phyloP scores from a whole-genome alignment of 2,113 vertebrate species.

The Crotalus tigris region DNA sequence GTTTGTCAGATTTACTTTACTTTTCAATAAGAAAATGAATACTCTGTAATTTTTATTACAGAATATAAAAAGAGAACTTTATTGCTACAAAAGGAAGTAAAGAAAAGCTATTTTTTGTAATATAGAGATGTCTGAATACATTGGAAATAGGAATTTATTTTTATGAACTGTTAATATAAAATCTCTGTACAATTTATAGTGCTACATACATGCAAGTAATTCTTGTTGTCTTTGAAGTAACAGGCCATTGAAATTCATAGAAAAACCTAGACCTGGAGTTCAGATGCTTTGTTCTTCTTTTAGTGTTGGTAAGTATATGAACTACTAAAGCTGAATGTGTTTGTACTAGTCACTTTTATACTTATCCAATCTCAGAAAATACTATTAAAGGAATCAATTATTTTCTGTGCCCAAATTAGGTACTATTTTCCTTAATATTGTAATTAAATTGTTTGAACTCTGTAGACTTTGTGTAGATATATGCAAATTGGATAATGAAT shows the following conservation, averaged over 20 bases:
- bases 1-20: not conserved
- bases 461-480: not conserved
- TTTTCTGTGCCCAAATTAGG: not conserved
- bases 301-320: conserved; percentile 83
- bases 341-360: not conserved
- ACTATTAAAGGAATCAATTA: not conserved
- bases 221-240: conserved; percentile 68
- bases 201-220: conserved; percentile 3
- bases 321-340: not conserved
- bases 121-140: not conserved
- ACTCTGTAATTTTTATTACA: not conserved
- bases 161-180: not conserved
- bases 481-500: not conserved
- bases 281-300: conserved; percentile 97
- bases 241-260: conserved; percentile 91
- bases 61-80: not conserved
- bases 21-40: not conserved
- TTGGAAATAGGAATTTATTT: not conserved
- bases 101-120: not conserved
- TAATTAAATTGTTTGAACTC: not conserved
- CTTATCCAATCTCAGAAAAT: not conserved
- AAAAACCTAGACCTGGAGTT: conserved; percentile 89
- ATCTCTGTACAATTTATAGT: not conserved
- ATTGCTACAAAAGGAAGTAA: not conserved
- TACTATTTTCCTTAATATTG: too few relatives aligned